Evolutionary conservation across 64 coral and sea anemone genomes (phyloP), one percentile per base, ranked within the genome.

Genomic region (Astreopora myriophthalma): DNA sequence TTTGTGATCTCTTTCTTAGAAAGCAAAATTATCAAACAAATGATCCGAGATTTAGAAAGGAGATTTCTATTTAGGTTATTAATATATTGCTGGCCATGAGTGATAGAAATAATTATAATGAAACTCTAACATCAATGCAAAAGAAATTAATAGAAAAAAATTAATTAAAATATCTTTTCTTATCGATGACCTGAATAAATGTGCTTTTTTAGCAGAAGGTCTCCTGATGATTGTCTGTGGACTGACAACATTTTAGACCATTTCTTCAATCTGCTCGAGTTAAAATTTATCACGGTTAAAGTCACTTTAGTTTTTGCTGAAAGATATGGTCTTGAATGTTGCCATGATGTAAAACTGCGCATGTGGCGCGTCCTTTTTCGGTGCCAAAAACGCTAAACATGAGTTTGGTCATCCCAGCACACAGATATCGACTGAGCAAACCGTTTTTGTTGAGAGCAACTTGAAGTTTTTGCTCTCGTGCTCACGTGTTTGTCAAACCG

Each of bases 291-390:
- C 29, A 0, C 34, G 22, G 10, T 26, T 33, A 37, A 34, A 10
- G 37, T 58, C 48, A 13, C 63, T 79, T 89, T 71, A 69, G 79
- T 57, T 83, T 82, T 64, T 83, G 79, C 79, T 83, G 79, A 64
- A 93, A 96, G 85, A 90, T 92, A 94, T 96, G 95, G 95, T 96
- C 95, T 96, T 96, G 95, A 96, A 96, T 96, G 95, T 94, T 96
- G 80, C 58, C 87, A 90, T 93, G 85, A 58, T 19, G 24, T 27
- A 52, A 42, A 49, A 81, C 26, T 82, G 44, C 62, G n/a, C n/a
- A n/a, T n/a, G n/a, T n/a, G n/a, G n/a, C n/a, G 51, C 51, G 13
- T 6, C 5, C 5, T 46, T 13, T 55, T 55, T 32, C 11, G 19
- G 13, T 7, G 2, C 13, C 5, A 13, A 11, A 34, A 36, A 28